Base-by-base conservation (phyloP, 1,140 invertebrate species). In the Dryas iulia region DNA sequence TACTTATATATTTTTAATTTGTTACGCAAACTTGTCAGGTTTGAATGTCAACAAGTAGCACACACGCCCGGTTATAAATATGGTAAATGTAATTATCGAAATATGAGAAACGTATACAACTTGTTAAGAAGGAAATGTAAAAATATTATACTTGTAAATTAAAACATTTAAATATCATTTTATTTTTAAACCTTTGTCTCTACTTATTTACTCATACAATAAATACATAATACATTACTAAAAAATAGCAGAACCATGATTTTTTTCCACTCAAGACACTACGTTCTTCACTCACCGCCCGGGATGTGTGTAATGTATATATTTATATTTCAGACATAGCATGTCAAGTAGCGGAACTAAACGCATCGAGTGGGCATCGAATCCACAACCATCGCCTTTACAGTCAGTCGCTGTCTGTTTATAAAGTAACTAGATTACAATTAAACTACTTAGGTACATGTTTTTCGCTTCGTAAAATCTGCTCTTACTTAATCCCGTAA, bases 401-500 rank as follows among this genome's bases (percentile, higher is more conserved):
- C n/a, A n/a, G n/a, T n/a, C n/a, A n/a, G n/a, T n/a, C n/a, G n/a
- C n/a, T n/a, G n/a, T n/a, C n/a, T n/a, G n/a, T 47, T 18, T 8
- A 18, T 18, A 47, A 21, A 47, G 7, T 47, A 35, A 35, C 12
- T 10, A 47, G 14, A 21, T 14, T 47, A 3, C 14, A 18, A 31
- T 14, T 2, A 47, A 47, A 10, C 39, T 47, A 18, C 14, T 47
- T 14, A n/a, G n/a, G n/a, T n/a, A 59, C 30, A 39, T 52, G 26
- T 61, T 23, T 28, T 8, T 1, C 23, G 8, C 47, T 28, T 61
- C 35, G 8, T 12, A 52, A 47, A 52, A 25, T 28, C 47, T 23
- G n/a, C 39, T 78, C 18, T 47, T 14, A 14, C 66, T 75, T 66
- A 76, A 67, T 63, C 69, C 31, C 54, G 25, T 33, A 65, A 47